Conservation (phyloP, 2,888 invertebrate genomes). For the Orchestes rusci region DNA sequence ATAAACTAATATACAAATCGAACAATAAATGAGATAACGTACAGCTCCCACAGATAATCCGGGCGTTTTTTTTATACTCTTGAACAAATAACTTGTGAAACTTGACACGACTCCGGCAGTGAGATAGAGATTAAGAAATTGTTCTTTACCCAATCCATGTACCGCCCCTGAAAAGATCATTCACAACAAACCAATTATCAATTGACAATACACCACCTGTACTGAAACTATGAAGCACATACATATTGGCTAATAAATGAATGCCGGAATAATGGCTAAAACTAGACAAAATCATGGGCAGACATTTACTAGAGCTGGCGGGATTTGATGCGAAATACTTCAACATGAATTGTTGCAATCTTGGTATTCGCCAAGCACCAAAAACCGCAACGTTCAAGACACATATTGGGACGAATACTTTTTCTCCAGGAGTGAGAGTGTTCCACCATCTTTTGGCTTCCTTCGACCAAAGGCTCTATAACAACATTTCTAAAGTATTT, state of each 20-base stretch:
- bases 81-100: conserved; percentile 75
- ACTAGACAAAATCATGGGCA: conserved; percentile 88
- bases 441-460: conserved; percentile 62
- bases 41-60: conserved; percentile 90
- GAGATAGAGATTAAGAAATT: conserved; percentile 85
- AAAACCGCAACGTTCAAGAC: conserved; percentile 73
- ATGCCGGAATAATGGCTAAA: conserved; percentile 87
- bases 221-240: conserved; percentile 82
- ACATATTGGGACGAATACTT: conserved; percentile 73
- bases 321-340: conserved; percentile 83
- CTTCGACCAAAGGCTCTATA: conserved; percentile 35
- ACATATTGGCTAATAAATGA: conserved; percentile 93
- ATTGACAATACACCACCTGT: too few relatives aligned
- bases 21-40: conserved; percentile 42
- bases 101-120: conserved; percentile 84
- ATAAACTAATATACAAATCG: conserved; percentile 1
- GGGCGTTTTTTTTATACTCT: conserved; percentile 60
- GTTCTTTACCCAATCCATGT: conserved; percentile 76
- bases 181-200: neutral
- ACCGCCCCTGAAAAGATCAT: conserved; percentile 51
- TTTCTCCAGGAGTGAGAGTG: conserved; percentile 62
- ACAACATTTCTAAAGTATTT: too few relatives aligned
- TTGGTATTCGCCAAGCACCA: conserved; percentile 71
- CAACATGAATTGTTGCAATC: conserved; percentile 65
- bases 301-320: conserved; percentile 63